Evolutionary conservation across 2,888 invertebrate species (phyloP), one percentile per base, ranked within the genome.

Genomic region (Himalopsyche kuldschensis): DNA sequence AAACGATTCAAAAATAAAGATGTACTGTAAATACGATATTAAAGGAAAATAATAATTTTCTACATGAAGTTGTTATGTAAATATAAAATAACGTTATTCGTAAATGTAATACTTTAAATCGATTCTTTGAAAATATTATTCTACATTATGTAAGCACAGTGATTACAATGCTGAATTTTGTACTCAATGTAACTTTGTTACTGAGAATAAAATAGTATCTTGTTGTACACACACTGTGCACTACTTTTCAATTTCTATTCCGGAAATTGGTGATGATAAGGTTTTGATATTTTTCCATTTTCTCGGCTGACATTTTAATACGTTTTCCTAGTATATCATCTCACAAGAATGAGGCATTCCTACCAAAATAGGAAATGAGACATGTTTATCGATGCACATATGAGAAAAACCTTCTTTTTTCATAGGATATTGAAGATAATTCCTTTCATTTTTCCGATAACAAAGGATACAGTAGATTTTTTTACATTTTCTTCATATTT

Each of bases 191-290:
- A 15, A 41, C 41, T 41, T 41, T 41, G 41, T 41, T 15, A 41
- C 15, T 3, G 15, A 4, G 15, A 41, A 41, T 55, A 55, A 55
- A 55, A 20, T 55, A 55, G 24, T 55, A 24, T 55, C 20, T 20
- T 55, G 20, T 2, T 55, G 4, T 24, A 20, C 55, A 55, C 55
- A 55, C n/a, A 24, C 20, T 6, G 20, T 55, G 10, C 63, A 77
- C 77, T 77, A 77, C 69, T 79, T 82, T 82, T 82, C 82, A 79
- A 79, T 82, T 78, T 75, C 41, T 79, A 55, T 32, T 27, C 83
- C 83, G 83, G 83, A 83, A 83, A 83, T 83, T 83, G 78, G 76
- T 77, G 80, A 80, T 83, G 83, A 82, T 69, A 82, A 35, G 80
- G 48, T 32, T 79, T 78, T 82, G 48, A 79, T 47, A 79, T 82